Base-by-base conservation (phyloP, 1,140 invertebrate genomes). In the Steinernema khuongi region DNA sequence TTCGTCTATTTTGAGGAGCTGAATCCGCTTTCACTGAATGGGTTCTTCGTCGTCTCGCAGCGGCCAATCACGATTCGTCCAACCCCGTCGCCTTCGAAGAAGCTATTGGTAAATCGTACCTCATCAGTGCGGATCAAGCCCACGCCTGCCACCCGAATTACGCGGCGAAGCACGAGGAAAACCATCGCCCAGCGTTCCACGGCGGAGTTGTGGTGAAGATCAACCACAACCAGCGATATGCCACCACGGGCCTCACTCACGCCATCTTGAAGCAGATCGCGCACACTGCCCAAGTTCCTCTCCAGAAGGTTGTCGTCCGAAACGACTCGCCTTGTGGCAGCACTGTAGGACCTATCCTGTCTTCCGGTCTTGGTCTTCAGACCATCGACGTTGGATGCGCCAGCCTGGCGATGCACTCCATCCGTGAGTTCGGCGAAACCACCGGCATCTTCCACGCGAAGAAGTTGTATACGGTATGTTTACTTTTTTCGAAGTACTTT, bases 331-430 rank as follows among this genome's bases (percentile, higher is more conserved):
- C 85, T 1, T 88, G 87, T 82, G 87, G 87, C 19, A 85, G 83
- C 19, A 88, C 87, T n/a, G 87, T 88, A 36, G 87, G 87, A 14
- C 87, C 87, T 2, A 87, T 88, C 71, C 83, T 88, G 78, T 85
- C 87, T 1, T 80, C 87, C 17, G 86, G 85, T 74, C 80, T 88
- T 14, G 87, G 87, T 0, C 84, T 88, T 70, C 81, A 83, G 4
- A 87, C 87, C 1, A 78, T 88, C 33, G 87, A 88, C 74, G 79
- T 88, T 19, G 87, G 87, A 1, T 83, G 81, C 1, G 84, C 87
- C 7, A 86, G 87, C 74, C 81, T 88, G n/a, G 83, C 84, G 28
- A 88, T 88, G 87, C 87, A 88, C 78, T 87, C 86, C 19, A 87
- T 87, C 73, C 76, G 87, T 41, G 87, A 88, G 79, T 87, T 86